phyloP scores from a whole-genome alignment of 2,113 vertebrate genomes.

The Acinonyx jubatus region DNA sequence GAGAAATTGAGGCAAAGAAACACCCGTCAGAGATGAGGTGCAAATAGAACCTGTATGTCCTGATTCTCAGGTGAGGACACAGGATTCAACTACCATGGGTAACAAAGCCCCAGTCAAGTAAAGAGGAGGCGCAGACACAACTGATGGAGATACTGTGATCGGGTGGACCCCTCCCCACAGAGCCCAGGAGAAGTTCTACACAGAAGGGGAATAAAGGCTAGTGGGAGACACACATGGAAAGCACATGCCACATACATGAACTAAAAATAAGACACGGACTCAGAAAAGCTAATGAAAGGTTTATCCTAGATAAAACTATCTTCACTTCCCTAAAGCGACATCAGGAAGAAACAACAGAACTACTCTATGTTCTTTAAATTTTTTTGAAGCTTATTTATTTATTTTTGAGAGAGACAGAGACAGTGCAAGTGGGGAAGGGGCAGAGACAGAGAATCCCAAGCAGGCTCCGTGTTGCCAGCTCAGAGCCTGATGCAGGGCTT shows the following conservation, averaged over 20 bases:
- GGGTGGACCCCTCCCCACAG: rapidly evolving
- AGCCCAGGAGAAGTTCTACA: neutral
- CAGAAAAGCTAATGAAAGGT: neutral
- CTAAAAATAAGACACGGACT: neutral
- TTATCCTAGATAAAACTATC: neutral
- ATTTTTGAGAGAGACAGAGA: too few species aligned
- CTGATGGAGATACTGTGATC: rapidly evolving
- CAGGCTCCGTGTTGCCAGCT: too few species aligned
- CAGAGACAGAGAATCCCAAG: too few species aligned
- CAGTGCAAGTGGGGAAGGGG: too few species aligned
- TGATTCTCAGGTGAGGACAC: neutral
- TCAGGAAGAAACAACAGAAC: neutral
- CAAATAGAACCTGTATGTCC: neutral
- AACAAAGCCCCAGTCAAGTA: neutral
- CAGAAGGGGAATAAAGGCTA: neutral
- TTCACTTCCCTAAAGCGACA: neutral
- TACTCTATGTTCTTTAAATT: neutral
- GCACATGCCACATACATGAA: neutral
- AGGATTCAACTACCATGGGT: neutral
- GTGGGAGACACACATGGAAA: neutral
- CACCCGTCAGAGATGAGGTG: too few species aligned
- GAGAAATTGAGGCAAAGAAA: neutral
- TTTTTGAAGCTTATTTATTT: too few species aligned
- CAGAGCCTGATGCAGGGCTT: too few species aligned
- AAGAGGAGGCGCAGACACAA: neutral